Evolutionary conservation across 1,140 invertebrate genomes (phyloP).

Genomic region (Phenacoccus solenopsis): DNA sequence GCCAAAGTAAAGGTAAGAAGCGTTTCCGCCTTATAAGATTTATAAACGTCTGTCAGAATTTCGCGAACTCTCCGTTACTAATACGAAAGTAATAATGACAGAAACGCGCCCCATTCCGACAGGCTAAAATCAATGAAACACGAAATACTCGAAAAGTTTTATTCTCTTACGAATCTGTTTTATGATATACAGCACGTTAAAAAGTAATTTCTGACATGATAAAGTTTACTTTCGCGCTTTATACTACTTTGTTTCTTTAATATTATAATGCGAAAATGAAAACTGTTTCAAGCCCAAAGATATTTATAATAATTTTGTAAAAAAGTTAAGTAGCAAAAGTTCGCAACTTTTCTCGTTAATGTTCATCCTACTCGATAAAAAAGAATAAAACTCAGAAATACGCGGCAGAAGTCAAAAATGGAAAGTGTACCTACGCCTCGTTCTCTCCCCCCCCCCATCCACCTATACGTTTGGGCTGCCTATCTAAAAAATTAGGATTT

Average conservation of each 20-base stretch:
- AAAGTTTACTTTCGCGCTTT: background rate
- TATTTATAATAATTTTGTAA: background rate
- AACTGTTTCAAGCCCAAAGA: background rate
- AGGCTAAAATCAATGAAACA: background rate
- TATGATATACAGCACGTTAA: background rate
- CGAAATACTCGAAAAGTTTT: background rate
- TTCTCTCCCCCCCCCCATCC: too few species aligned
- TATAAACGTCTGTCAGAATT: background rate
- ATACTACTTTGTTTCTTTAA: background rate
- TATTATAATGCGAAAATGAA: background rate
- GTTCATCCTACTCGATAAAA: background rate
- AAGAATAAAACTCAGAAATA: background rate
- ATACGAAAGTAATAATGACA: background rate
- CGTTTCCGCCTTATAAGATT: background rate
- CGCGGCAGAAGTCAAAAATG: background rate
- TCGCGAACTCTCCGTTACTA: background rate
- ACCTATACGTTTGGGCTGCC: too few species aligned
- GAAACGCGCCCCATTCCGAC: background rate
- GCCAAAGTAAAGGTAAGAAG: slow-evolving; percentile 83
- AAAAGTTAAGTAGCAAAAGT: background rate
- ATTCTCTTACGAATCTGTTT: background rate
- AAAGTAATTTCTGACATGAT: slow-evolving; percentile 2
- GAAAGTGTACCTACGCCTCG: background rate
- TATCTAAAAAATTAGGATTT: too few species aligned
- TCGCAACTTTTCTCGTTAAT: background rate